phyloP scores from a whole-genome alignment of 1,140 invertebrate genomes.

The Zeugodacus cucurbitae region DNA sequence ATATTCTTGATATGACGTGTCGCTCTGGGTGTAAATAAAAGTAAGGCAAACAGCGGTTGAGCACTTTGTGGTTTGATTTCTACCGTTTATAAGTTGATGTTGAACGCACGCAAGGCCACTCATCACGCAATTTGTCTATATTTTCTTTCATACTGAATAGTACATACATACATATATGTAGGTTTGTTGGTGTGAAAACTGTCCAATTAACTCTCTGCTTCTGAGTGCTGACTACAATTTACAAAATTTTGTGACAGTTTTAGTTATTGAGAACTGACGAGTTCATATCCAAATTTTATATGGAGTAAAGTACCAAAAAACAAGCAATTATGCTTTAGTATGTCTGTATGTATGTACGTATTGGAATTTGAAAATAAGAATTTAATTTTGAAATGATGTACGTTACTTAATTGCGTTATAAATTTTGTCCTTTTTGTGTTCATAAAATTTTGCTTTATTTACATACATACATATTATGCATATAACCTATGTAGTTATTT shows the following conservation, averaged over 20 bases:
- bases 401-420: too few relatives aligned
- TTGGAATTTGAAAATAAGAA: too few relatives aligned
- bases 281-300: neutral
- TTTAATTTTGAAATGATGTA: too few relatives aligned
- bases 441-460: too few relatives aligned
- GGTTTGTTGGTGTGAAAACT: neutral
- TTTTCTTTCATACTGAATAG: neutral
- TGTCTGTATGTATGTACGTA: too few relatives aligned
- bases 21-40: slow-evolving; percentile 7
- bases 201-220: neutral
- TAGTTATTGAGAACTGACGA: too few relatives aligned
- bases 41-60: neutral
- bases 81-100: slow-evolving; percentile 14
- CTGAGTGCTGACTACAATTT: too few relatives aligned
- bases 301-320: too few relatives aligned
- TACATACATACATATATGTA: neutral
- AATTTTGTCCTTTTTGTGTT: too few relatives aligned
- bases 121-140: slow-evolving; percentile 20
- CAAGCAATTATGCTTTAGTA: too few relatives aligned
- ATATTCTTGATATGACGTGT: neutral
- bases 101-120: neutral
- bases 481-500: neutral
- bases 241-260: too few relatives aligned
- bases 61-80: slow-evolving; percentile 10
- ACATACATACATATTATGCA: neutral